Conservation (phyloP, 2,888 invertebrate genomes). For the Leucania comma region DNA sequence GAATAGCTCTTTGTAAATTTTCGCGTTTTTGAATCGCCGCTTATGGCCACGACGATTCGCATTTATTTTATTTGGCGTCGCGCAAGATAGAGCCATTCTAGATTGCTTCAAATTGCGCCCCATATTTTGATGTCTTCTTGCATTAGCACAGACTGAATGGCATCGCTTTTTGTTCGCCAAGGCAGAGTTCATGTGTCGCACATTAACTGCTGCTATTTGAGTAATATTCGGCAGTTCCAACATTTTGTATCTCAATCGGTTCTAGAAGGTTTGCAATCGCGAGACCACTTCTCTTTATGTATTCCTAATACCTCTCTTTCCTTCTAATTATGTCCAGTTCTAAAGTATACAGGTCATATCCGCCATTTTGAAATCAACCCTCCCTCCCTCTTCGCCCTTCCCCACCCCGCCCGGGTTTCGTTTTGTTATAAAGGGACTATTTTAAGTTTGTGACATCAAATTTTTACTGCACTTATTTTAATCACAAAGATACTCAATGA, state of each 20-base stretch:
- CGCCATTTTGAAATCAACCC: slow-evolving; percentile 27
- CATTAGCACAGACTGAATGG: slow-evolving; percentile 1
- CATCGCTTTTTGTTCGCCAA: slow-evolving; percentile 1
- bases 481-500: not conserved
- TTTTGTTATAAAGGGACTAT: not conserved
- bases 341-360: slow-evolving; percentile 4
- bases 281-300: not conserved
- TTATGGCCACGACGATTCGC: not conserved
- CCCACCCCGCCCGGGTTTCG: not conserved
- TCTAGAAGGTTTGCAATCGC: too few species aligned
- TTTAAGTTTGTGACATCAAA: not conserved
- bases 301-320: not conserved
- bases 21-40: not conserved
- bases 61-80: slow-evolving; percentile 22
- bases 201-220: not conserved
- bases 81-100: not conserved
- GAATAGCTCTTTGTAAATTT: not conserved
- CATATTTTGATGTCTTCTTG: slow-evolving; percentile 17
- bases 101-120: not conserved
- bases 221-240: not conserved
- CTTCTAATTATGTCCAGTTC: slow-evolving; percentile 37
- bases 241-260: not conserved
- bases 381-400: not conserved
- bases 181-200: not conserved
- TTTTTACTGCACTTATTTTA: not conserved